phyloP scores from a whole-genome alignment of 1,140 invertebrate species.

The Telenomus remus region DNA sequence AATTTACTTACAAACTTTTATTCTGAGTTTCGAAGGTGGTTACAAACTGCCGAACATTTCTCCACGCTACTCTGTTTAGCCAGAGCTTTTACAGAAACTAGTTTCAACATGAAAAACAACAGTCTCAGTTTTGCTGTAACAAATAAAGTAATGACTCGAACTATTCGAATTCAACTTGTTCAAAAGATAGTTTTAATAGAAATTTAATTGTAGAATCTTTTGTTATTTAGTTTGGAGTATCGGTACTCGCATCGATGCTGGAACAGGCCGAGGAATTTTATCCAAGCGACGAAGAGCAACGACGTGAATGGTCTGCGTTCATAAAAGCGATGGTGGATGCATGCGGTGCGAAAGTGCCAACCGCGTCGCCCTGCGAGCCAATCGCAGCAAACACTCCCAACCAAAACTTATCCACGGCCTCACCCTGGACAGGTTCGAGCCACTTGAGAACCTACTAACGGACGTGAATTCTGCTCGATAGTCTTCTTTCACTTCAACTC shows the following conservation, averaged over 20 bases:
- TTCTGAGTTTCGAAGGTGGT: conserved; percentile 76
- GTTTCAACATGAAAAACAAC: conserved; percentile 66
- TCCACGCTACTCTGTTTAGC: conserved; percentile 58
- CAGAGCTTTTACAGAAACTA: conserved; percentile 65
- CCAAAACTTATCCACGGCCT: conserved; percentile 66
- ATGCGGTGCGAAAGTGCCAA: conserved; percentile 60
- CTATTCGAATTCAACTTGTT: no score
- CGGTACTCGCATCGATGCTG: conserved; percentile 68
- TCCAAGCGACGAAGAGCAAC: conserved; percentile 43
- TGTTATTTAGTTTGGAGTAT: conserved; percentile 71
- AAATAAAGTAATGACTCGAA: conserved; percentile 72
- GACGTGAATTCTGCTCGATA: conserved; percentile 69
- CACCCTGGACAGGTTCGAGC: conserved; percentile 63
- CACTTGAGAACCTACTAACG: conserved; percentile 67
- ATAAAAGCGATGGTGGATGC: conserved; percentile 62
- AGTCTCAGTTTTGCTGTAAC: conserved; percentile 68
- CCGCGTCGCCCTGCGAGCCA: conserved; percentile 66
- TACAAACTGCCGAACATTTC: conserved; percentile 61
- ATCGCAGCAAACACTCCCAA: conserved; percentile 66
- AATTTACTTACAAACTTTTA: conserved; percentile 73
- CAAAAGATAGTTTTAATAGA: conserved; percentile 6
- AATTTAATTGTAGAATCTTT: no score
- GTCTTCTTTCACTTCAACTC: conserved; percentile 39
- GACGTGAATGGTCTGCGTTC: conserved; percentile 68
- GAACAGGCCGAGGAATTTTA: conserved; percentile 68